phyloP scores from a whole-genome alignment of 2,113 vertebrate species.

The Lepus timidus region DNA sequence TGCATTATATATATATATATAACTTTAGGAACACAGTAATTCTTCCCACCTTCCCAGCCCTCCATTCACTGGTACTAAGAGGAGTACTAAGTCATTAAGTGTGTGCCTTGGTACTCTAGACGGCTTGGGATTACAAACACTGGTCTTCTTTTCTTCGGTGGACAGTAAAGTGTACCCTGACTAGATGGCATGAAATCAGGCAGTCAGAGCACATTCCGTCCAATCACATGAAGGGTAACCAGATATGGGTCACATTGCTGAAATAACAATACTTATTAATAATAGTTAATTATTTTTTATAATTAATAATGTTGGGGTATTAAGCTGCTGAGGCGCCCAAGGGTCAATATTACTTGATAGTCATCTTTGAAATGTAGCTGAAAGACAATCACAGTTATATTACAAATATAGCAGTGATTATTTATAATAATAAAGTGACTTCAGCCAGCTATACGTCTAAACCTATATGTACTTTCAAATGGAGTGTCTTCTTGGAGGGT shows the following conservation, averaged over 20 bases:
- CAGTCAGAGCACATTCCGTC: slow-evolving; percentile 12
- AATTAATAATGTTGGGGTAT: neutral
- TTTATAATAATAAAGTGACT: neutral
- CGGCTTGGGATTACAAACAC: neutral
- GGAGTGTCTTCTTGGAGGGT: neutral
- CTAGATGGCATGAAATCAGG: neutral
- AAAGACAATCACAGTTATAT: neutral
- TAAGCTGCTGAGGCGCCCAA: neutral
- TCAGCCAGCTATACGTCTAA: neutral
- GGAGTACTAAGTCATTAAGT: neutral
- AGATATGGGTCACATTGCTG: neutral
- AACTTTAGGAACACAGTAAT: too few species aligned
- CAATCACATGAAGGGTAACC: neutral
- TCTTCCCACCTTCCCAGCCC: too few species aligned
- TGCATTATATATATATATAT: too few species aligned
- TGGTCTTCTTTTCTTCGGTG: neutral
- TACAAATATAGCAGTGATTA: neutral
- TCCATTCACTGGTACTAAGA: neutral
- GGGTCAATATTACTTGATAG: neutral
- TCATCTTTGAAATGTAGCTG: slow-evolving; percentile 23
- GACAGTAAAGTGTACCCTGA: neutral
- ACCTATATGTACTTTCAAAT: neutral
- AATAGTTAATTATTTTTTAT: neutral
- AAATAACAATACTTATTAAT: neutral
- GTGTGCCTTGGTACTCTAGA: neutral